Evolutionary conservation across 2,888 invertebrate species (phyloP).

Genomic region (Aproaerema taeniolella): DNA sequence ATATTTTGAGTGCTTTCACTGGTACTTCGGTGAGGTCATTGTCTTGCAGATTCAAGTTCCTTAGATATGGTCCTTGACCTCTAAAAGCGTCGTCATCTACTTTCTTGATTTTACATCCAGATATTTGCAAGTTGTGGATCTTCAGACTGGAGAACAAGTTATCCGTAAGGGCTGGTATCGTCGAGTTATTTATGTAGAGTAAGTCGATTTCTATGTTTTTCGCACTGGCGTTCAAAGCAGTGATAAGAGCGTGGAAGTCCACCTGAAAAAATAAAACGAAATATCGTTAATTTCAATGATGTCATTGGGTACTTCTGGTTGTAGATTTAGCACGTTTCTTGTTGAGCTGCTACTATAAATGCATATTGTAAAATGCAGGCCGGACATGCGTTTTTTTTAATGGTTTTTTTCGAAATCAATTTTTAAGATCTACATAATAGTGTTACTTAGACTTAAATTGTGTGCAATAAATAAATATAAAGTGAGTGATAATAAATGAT

Average conservation of each 20-base stretch:
- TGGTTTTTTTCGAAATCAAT: no score
- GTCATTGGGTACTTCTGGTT: no score
- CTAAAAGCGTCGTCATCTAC: constrained; percentile 86
- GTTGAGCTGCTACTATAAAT: no score
- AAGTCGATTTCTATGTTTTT: constrained; percentile 85
- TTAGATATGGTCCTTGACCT: constrained; percentile 88
- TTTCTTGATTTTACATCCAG: constrained; percentile 85
- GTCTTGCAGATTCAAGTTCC: constrained; percentile 91
- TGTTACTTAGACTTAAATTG: no score
- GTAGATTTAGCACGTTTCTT: no score
- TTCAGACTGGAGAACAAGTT: constrained; percentile 82
- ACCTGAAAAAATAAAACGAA: constrained; percentile 81
- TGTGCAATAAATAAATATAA: no score
- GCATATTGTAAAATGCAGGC: no score
- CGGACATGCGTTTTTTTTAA: no score
- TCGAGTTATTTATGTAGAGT: constrained; percentile 92
- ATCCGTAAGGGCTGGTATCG: constrained; percentile 81
- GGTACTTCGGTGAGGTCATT: constrained; percentile 89
- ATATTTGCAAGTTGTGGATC: constrained; percentile 90
- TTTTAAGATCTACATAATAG: no score
- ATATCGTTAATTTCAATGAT: no score
- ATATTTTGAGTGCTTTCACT: constrained; percentile 80
- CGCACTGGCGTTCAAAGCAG: constrained; percentile 83
- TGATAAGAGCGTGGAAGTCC: constrained; percentile 85
- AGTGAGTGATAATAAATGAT: no score